Evolutionary conservation across 2,797 vertebrate genomes (phyloP).

Genomic region (Mus minutoides): DNA sequence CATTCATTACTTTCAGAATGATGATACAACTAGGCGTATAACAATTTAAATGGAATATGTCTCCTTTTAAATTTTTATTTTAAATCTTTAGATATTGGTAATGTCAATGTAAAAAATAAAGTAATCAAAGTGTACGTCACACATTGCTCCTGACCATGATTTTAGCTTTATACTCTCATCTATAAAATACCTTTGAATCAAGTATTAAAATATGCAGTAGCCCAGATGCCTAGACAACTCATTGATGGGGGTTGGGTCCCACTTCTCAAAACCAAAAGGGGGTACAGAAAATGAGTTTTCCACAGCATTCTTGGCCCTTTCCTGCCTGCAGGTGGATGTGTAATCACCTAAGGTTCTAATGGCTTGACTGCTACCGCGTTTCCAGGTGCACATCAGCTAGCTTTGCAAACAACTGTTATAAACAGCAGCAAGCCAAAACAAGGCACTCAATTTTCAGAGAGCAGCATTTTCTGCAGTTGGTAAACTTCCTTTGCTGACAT

Average conservation of each 20-base stretch:
- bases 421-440: neutral
- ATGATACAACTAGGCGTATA: neutral
- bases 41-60: neutral
- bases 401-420: neutral
- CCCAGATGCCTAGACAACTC: neutral
- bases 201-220: neutral
- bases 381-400: neutral
- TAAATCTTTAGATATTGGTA: constrained; percentile 57
- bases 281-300: neutral
- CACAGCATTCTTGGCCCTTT: neutral
- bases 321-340: neutral
- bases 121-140: constrained; percentile 7
- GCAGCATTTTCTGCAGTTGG: neutral
- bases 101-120: constrained; percentile 61
- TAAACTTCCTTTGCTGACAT: neutral
- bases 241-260: neutral
- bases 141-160: neutral
- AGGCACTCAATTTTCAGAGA: neutral
- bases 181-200: constrained; percentile 42
- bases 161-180: neutral
- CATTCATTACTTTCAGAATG: constrained; percentile 14
- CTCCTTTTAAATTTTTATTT: constrained; percentile 21
- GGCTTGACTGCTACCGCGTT: neutral
- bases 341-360: neutral
- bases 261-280: neutral